A percentile compares a stretch with the other conserved stretches of the same genome.
phyloP scores from a whole-genome alignment of 2,113 vertebrate genomes.

The Pygoscelis antarcticus region DNA sequence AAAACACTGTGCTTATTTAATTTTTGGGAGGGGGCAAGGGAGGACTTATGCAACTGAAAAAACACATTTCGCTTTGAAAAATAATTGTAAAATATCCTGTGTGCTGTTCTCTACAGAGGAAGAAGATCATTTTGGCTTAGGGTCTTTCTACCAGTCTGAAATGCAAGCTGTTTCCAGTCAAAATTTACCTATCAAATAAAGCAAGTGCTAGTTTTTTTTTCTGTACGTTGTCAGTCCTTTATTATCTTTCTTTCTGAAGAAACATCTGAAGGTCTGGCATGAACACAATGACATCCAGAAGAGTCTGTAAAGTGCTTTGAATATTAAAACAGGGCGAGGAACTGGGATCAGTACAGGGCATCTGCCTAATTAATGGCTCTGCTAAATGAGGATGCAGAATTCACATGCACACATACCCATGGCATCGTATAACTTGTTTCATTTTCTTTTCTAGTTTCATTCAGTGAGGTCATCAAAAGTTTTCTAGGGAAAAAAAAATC shows the following conservation, averaged over 20 bases:
- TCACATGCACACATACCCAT: not conserved
- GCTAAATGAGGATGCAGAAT: not conserved
- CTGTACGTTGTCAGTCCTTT: not conserved
- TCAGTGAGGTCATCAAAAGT: not conserved
- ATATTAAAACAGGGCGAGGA: not conserved
- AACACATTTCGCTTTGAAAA: not conserved
- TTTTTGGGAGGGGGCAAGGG: not conserved
- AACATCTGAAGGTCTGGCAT: constrained; percentile 4
- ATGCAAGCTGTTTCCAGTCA: not conserved
- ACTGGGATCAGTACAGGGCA: not conserved
- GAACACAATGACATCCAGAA: not conserved
- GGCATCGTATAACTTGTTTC: not conserved
- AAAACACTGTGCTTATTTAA: not conserved
- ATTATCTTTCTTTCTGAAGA: not conserved
- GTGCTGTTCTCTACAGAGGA: not conserved
- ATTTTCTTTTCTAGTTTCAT: not conserved
- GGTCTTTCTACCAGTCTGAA: not conserved
- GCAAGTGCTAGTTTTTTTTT: not conserved
- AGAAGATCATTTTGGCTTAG: not conserved
- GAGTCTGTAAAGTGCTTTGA: not conserved
- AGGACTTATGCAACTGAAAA: not conserved
- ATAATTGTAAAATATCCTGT: not conserved
- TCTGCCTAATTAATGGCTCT: not conserved
- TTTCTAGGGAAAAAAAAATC: not conserved
- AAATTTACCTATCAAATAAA: not conserved